Evolutionary conservation across 2,888 invertebrate species (phyloP), one percentile per base, ranked within the genome.

Genomic region (Auanema freiburgensis): DNA sequence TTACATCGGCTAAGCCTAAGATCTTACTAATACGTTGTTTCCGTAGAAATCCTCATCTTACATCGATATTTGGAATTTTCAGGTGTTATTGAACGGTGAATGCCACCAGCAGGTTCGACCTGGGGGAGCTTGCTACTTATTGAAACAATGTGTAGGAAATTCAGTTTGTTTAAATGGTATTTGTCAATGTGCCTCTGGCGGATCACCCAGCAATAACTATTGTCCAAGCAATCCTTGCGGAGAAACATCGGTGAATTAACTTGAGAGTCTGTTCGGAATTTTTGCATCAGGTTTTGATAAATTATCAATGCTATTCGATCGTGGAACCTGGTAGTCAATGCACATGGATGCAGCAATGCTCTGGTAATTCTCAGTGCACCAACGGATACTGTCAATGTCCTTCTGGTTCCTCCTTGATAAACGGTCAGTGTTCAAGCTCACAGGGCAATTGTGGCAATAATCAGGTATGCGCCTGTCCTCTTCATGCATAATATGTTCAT

Each of bases 111-210:
- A 67, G 0, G 69, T 63, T 10, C 51, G 61, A 5, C 57, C 71
- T 10, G 76, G 76, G 1, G 64, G 66, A 8, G 59, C 64, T n/a
- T 79, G 79, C 40, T 55, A 46, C 0, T 59, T 66, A 61, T 69
- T 69, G 21, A 59, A 68, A 44, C 78, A 78, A 46, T 78, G 78
- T 54, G 57, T 66, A 10, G 60, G 57, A 2, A 65, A 52, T 16
- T 63, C 67, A n/a, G 54, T 55, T 46, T 70, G 70, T 58, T 60
- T 63, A 40, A 70, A 70, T 50, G 59, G 44, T 21, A 18, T 59
- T 40, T 70, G 70, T 25, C 33, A 40, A 33, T 33, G 33, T 33
- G 33, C 4, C 8, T 33, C 33, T 33, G 33, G 33, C 3, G 33
- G 33, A 8, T 52, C 24, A 5, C 33, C 33, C 33, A 33, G 33